Evolutionary conservation across 2,797 vertebrate species (phyloP).

Genomic region (Benthosema pterotum): DNA sequence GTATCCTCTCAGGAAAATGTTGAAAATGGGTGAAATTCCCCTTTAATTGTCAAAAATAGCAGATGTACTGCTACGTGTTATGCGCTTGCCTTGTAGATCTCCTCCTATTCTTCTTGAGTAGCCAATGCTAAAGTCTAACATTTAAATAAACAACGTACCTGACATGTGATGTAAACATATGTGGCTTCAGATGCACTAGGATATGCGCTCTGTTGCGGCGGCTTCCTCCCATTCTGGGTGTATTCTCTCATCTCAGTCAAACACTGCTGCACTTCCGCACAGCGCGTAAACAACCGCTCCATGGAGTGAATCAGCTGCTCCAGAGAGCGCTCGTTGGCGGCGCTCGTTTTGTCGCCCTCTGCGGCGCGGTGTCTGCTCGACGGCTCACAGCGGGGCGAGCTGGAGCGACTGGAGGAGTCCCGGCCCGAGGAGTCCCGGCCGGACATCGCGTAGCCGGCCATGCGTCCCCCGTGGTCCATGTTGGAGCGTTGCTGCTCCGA

Average conservation of each 20-base stretch:
- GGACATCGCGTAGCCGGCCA: constrained; percentile 60
- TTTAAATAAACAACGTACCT: constrained; percentile 80
- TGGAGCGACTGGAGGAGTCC: constrained; percentile 73
- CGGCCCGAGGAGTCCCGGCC: constrained; percentile 67
- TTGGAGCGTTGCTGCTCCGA: constrained; percentile 75
- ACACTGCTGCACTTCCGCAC: constrained; percentile 83
- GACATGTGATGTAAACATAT: constrained; percentile 88
- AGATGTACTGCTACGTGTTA: not conserved
- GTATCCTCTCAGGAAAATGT: not conserved
- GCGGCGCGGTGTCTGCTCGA: constrained; percentile 42
- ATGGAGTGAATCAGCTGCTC: constrained; percentile 80
- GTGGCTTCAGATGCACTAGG: constrained; percentile 83
- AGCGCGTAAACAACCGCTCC: constrained; percentile 81
- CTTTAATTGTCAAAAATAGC: not conserved
- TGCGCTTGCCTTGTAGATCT: too few species aligned
- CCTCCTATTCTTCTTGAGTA: too few species aligned
- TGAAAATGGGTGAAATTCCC: too few species aligned
- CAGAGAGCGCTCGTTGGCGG: constrained; percentile 27
- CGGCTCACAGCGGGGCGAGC: constrained; percentile 72
- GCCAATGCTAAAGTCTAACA: too few species aligned
- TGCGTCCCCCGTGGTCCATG: constrained; percentile 72
- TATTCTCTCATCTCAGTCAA: constrained; percentile 84
- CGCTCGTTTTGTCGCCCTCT: constrained; percentile 31
- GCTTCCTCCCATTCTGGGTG: constrained; percentile 80
- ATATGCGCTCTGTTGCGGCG: constrained; percentile 71